Percentiles rank a stretch among this genome's conserved stretches.
These are phyloP conservation scores for Piaya cayana DNA, from an alignment of 2,113 vertebrate species.

Conservation along the genomic window DNA sequence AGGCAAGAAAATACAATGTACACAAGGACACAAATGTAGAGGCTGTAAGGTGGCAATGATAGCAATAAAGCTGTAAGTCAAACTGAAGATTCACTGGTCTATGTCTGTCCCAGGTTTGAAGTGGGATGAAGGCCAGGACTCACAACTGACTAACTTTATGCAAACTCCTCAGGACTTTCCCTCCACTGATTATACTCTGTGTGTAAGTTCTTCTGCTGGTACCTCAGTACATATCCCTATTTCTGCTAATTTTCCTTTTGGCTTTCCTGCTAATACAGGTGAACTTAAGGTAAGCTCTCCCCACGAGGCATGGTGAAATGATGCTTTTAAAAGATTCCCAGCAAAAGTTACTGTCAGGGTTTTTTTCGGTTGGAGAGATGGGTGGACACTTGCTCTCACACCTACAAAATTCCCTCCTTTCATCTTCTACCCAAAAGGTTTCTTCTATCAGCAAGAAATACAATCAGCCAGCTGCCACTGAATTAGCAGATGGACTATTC, in stretches of 20 bases:
- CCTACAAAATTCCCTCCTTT: neutral
- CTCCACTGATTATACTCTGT: neutral
- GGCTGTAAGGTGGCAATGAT: neutral
- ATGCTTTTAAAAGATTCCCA: neutral
- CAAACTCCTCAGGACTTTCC: neutral
- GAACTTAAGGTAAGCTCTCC: neutral
- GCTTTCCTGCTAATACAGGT: neutral
- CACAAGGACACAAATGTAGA: neutral
- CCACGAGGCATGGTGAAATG: neutral
- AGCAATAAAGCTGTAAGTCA: neutral
- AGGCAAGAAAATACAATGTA: neutral
- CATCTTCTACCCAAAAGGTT: neutral
- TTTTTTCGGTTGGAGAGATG: neutral
- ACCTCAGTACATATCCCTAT: neutral
- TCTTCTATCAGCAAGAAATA: neutral
- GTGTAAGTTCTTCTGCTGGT: neutral
- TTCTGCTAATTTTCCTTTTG: neutral
- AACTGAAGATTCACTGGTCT: neutral
- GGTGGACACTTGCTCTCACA: neutral
- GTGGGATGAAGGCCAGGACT: neutral
- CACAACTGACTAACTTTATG: neutral
- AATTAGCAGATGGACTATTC: slow-evolving; percentile 21
- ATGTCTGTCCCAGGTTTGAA: neutral
- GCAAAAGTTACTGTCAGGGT: neutral
- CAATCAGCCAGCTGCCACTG: neutral